Evolutionary conservation across 2,797 vertebrate species (phyloP), one percentile per base, ranked within the genome.

Genomic region (Notolepis coatsorum): DNA sequence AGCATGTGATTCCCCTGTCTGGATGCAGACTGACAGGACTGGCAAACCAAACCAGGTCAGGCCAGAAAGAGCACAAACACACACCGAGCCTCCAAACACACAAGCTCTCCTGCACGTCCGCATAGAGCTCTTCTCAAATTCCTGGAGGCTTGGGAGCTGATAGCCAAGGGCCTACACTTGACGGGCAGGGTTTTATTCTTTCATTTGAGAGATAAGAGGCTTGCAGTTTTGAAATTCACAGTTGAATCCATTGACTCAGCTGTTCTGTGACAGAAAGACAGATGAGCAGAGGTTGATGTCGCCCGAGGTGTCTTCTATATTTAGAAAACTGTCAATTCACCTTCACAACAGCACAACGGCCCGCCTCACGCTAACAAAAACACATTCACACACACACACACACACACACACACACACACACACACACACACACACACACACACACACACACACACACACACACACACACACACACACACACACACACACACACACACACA

Each of bases 231-330:
- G 39, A n/a, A 18, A 42, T 15, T 18, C 5, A 15, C 17, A 42
- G 1, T 15, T 15, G 18, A 6, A 18, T 17, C n/a, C 17, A 15
- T 39, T 51, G 41, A 30, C 43, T 12, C 18, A 13, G 17, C 43
- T 51, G 31, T 28, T 7, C 46, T 28, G 24, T 60, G 12, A 55
- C 41, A 60, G 8, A 20, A 13, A 37, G 64, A 49, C 48, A 46
- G 54, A 55, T 47, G 6, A 12, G 33, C 69, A 43, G 15, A 59
- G 62, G 70, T 54, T 67, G 77, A 72, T 77, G 53, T 42, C 75
- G 59, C 61, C 62, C 28, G 42, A 79, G 56, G 65, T 81, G 9
- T 64, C 37, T 68, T 52, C 77, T 86, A 82, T 86, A 81, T 81
- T 68, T 81, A 87, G 77, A 56, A n/a, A 41, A 37, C 50, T 73